Conservation (phyloP, 2,113 vertebrate species). For the Chaetodon trifascialis region DNA sequence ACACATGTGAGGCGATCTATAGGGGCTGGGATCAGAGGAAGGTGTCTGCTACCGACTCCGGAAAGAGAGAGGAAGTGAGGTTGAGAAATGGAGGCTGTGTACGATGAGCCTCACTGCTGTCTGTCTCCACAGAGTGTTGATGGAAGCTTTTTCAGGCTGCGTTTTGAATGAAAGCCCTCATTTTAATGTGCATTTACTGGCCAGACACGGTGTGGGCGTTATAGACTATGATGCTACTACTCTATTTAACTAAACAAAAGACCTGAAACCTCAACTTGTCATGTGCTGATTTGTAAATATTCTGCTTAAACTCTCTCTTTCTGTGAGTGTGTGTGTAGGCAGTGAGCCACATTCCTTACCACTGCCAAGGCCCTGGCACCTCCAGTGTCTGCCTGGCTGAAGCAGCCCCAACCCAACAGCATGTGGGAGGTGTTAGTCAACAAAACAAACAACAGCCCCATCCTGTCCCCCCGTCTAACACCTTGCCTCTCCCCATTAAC, state of each 20-base stretch:
- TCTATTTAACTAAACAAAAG: constrained; percentile 33
- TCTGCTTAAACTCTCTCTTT: neutral
- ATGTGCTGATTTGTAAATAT: constrained; percentile 30
- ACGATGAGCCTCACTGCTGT: constrained; percentile 10
- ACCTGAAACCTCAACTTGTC: constrained; percentile 13
- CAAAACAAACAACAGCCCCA: constrained; percentile 68
- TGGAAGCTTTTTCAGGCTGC: neutral
- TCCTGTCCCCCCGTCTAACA: constrained; percentile 47
- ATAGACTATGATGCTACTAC: neutral
- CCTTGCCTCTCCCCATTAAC: constrained; percentile 65
- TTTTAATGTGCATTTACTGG: constrained; percentile 8
- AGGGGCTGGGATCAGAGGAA: neutral
- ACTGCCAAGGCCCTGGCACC: constrained; percentile 64
- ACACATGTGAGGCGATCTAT: constrained; percentile 49
- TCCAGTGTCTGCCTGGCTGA: constrained; percentile 55
- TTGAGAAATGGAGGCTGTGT: constrained; percentile 15
- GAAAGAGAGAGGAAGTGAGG: constrained; percentile 1
- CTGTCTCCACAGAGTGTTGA: constrained; percentile 10
- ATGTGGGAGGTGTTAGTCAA: constrained; percentile 72
- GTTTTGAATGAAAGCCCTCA: constrained; percentile 14
- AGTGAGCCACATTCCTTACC: constrained; percentile 39
- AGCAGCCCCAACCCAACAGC: constrained; percentile 58
- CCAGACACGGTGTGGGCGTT: constrained; percentile 2
- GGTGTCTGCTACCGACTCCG: neutral
- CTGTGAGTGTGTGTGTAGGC: constrained; percentile 32